Evolutionary conservation across 2,113 vertebrate genomes (phyloP).

Genomic region (Pica pica): DNA sequence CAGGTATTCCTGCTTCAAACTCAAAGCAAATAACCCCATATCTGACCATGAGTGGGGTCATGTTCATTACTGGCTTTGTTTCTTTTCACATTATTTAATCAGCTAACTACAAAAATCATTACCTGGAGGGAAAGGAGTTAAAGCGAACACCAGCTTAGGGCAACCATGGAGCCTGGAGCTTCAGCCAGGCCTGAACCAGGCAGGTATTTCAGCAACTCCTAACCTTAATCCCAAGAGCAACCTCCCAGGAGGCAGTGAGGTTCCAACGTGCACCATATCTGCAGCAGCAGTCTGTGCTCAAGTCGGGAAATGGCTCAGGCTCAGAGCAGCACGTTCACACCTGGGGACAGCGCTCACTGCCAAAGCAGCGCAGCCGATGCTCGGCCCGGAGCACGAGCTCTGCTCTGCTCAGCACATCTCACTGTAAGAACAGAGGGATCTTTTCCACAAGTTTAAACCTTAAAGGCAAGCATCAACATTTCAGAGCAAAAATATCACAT

Average conservation of each 20-base stretch:
- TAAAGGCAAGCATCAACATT: neutral
- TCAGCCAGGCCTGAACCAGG: neutral
- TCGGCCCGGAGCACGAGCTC: fast-evolving
- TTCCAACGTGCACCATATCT: fast-evolving
- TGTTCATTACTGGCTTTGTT: neutral
- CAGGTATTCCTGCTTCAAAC: neutral
- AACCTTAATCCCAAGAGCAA: neutral
- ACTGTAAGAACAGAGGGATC: fast-evolving
- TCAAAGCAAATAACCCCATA: neutral
- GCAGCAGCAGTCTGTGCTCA: fast-evolving
- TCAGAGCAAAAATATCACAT: neutral
- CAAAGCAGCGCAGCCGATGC: neutral
- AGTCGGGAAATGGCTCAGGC: fast-evolving
- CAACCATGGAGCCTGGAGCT: neutral
- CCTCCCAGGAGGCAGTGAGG: neutral
- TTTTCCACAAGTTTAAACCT: neutral
- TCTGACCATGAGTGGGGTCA: neutral
- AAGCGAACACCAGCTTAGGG: neutral
- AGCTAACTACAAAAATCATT: neutral
- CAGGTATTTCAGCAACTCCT: neutral
- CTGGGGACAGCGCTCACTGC: neutral
- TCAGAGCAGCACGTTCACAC: fast-evolving
- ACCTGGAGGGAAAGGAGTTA: neutral
- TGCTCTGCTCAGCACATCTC: neutral
- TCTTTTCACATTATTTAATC: neutral